Conservation (phyloP, 2,113 vertebrate genomes). For the Alligator sinensis region DNA sequence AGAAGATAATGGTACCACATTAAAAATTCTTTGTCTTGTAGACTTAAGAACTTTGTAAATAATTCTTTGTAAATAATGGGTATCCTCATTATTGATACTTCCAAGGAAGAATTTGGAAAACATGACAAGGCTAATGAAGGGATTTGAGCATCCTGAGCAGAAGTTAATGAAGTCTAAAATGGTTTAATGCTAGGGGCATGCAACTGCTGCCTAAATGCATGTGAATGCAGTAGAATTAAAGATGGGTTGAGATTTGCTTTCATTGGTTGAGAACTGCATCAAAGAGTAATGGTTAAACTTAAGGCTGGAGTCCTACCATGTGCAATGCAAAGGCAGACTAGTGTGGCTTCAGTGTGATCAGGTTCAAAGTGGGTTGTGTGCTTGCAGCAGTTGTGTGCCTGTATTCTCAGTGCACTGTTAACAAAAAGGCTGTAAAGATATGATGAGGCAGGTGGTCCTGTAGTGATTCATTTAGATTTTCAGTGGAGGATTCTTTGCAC, state of each 20-base stretch:
- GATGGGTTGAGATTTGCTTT: background rate
- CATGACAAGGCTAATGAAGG: background rate
- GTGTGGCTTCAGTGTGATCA: background rate
- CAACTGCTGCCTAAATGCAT: background rate
- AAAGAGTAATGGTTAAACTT: background rate
- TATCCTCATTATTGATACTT: background rate
- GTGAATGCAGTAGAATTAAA: background rate
- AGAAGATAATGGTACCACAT: background rate
- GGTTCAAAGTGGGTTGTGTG: background rate
- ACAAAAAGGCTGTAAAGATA: background rate
- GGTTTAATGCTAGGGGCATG: background rate
- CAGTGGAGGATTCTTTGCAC: background rate
- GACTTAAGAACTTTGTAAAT: background rate
- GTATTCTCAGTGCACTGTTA: background rate
- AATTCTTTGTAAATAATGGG: background rate
- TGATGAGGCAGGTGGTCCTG: background rate
- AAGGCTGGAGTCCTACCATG: background rate
- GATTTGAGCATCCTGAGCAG: background rate
- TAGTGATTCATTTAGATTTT: background rate
- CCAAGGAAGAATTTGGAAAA: background rate
- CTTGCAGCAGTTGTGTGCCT: background rate
- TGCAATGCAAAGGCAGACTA: background rate
- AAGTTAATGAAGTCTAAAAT: background rate
- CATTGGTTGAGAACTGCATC: background rate
- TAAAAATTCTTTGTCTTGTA: background rate